These are phyloP conservation scores for Acanthisitta chloris DNA, from an alignment of 2,113 vertebrate species.

Conservation along the genomic window DNA sequence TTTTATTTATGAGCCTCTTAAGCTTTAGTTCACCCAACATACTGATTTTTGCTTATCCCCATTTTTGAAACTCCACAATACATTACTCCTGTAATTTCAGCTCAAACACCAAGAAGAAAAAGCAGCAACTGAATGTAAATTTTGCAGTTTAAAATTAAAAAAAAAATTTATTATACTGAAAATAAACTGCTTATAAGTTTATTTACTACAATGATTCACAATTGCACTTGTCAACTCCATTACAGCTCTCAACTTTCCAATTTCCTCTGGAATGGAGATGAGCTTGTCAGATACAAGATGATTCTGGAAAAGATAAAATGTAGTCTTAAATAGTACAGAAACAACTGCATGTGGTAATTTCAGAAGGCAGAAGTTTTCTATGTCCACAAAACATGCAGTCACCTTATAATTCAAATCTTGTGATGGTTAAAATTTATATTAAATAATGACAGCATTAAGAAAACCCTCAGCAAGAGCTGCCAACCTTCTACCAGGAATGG, in stretches of 20 bases:
- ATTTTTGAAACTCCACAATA: background rate
- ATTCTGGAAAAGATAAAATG: background rate
- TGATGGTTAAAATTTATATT: no score
- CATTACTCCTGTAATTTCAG: background rate
- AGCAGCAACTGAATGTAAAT: background rate
- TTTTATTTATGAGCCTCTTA: background rate
- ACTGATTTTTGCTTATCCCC: background rate
- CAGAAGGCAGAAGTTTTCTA: background rate
- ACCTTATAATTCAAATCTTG: no score
- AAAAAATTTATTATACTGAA: background rate
- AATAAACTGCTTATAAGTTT: background rate
- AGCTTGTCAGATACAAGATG: conserved; percentile 69
- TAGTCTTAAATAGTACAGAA: background rate
- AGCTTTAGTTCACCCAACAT: background rate
- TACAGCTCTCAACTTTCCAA: conserved; percentile 88
- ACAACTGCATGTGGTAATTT: background rate
- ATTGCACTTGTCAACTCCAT: conserved; percentile 88
- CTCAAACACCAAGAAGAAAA: background rate
- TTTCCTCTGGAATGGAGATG: conserved; percentile 91
- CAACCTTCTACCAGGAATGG: no score
- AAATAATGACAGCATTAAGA: no score
- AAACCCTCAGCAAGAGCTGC: no score
- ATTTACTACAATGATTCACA: background rate
- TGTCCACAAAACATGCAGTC: background rate
- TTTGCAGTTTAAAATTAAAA: background rate